Evolutionary conservation across 2,797 vertebrate species (phyloP).

Genomic region (Rhyacichthys aspro): DNA sequence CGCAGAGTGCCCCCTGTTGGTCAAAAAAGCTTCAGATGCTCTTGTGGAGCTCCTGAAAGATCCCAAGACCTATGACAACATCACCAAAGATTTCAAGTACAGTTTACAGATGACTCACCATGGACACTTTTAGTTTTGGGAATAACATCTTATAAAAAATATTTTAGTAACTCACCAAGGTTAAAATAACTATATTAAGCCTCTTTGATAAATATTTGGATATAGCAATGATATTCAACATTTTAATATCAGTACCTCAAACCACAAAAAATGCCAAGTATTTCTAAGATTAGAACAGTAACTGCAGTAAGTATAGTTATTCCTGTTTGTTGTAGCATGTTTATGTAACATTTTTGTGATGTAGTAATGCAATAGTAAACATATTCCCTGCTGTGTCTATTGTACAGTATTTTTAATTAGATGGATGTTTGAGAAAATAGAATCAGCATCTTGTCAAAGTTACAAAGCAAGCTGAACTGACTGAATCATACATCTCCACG

Average conservation of each 20-base stretch:
- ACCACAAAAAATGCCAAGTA: neutral
- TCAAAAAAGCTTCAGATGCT: conserved; percentile 72
- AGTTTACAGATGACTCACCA: neutral
- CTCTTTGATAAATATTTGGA: neutral
- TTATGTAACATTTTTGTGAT: neutral
- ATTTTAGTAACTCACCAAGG: no score
- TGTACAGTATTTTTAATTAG: no score
- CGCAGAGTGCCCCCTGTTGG: conserved; percentile 61
- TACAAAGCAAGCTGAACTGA: no score
- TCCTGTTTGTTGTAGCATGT: no score
- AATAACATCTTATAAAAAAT: no score
- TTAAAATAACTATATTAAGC: neutral
- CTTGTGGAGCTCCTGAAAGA: conserved; percentile 63
- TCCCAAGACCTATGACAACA: conserved; percentile 65
- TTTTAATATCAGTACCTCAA: neutral
- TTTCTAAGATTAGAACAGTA: no score
- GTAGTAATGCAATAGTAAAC: no score
- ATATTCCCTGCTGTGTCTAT: no score
- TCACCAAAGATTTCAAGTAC: conserved; percentile 82
- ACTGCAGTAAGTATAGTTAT: no score
- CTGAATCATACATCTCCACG: no score
- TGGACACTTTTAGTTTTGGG: neutral
- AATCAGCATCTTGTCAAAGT: no score
- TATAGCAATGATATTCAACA: neutral
- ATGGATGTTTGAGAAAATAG: no score